Base-by-base conservation (phyloP, 2,113 vertebrate genomes). In the Garra rufa region DNA sequence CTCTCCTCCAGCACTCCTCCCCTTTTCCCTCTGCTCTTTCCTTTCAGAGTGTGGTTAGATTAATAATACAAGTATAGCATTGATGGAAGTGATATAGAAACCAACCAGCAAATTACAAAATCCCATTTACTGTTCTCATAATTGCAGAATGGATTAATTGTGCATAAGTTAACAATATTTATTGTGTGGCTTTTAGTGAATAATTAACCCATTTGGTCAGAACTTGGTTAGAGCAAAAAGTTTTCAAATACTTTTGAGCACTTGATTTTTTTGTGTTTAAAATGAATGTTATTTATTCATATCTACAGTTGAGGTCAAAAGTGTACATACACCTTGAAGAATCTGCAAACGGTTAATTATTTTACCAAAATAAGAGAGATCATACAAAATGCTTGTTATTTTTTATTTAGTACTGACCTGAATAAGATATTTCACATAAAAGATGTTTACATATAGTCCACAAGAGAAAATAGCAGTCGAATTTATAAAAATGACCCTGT, bases 21-120 rank as follows among this genome's bases (percentile, higher is more conserved):
- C 73, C 28, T 46, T 75, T 61, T 48, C 15, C 15, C 26, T 26
- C 19, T n/a, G 15, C 14, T 24, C n/a, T 71, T 26, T 28, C 67
- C 52, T 52, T 41, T 21, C 21, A 24, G 26, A 24, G 19, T 82
- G 48, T 73, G 73, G 48, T 73, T 41, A 44, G 48, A 26, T 14
- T 77, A 73, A 41, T 52, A 15, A 52, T 41, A 19, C 30, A 55
- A 44, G n/a, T 78, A 55, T 17, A 34, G 21, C 26, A 11, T 52
- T 59, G 67, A 57, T 77, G 50, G 57, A 55, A 57, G 50, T 38
- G 69, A 44, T 26, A 73, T 73, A 26, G 13, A 46, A 73, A 44
- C n/a, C 70, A 46, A 26, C 17, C 9, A 1, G 19, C 34, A n/a
- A 69, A 41, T 69, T 11, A n/a, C 19, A 41, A 41, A 70, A 70